These are phyloP conservation scores for Drosophila borborema DNA, from an alignment of 2,888 invertebrate genomes.

Conservation along the genomic window DNA sequence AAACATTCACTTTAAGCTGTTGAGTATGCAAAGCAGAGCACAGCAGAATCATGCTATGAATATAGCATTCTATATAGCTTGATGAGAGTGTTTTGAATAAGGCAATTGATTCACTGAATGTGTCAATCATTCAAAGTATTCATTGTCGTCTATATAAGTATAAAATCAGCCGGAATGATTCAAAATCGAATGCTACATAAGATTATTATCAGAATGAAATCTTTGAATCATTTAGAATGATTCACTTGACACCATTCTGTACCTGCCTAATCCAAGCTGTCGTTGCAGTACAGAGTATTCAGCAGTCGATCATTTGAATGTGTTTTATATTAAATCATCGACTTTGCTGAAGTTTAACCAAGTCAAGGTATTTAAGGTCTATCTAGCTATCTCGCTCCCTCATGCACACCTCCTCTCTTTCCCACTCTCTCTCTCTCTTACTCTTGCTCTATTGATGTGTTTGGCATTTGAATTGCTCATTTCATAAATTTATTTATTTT, in stretches of 20 bases:
- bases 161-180: too few relatives aligned
- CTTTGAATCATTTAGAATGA: not conserved
- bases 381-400: not conserved
- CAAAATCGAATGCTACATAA: not conserved
- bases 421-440: not conserved
- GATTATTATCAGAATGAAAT: not conserved
- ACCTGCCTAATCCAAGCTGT: not conserved
- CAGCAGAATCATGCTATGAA: not conserved
- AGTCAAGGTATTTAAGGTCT: not conserved
- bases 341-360: not conserved
- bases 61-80: not conserved
- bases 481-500: conserved; percentile 19
- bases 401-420: not conserved
- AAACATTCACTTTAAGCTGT: not conserved
- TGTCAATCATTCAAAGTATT: not conserved
- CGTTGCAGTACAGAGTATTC: not conserved
- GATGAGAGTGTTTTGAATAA: not conserved
- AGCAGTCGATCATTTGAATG: not conserved
- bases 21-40: not conserved
- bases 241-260: not conserved
- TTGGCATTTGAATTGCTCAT: conserved; percentile 29
- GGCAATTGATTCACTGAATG: too few relatives aligned
- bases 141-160: too few relatives aligned
- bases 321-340: not conserved
- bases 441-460: conserved; percentile 3